Evolutionary conservation across 2,888 invertebrate genomes (phyloP).

Genomic region (Abrostola triplasia): DNA sequence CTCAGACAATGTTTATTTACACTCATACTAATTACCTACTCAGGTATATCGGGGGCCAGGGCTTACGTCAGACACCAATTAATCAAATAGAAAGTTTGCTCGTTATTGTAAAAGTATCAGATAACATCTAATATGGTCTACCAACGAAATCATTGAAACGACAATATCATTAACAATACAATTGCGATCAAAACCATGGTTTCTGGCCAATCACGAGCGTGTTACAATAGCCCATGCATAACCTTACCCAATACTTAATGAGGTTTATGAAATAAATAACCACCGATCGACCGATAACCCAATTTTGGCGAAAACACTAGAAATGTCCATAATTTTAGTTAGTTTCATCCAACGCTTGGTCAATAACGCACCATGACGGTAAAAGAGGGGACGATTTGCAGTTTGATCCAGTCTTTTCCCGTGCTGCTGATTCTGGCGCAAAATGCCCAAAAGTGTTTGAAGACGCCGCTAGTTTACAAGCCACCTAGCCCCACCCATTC

Average conservation of each 20-base stretch:
- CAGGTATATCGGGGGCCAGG: too few species aligned
- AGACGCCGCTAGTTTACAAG: conserved; percentile 79
- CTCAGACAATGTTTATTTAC: neutral
- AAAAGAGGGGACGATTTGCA: conserved; percentile 74
- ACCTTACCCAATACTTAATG: conserved; percentile 40
- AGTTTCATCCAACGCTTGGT: conserved; percentile 41
- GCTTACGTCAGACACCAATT: conserved; percentile 10
- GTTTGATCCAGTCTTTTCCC: conserved; percentile 79
- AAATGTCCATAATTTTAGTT: conserved; percentile 20
- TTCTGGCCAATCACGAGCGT: conserved; percentile 1
- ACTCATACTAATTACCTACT: neutral
- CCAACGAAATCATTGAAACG: neutral
- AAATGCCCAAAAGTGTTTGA: conserved; percentile 74
- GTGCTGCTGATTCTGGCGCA: conserved; percentile 80
- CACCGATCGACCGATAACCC: conserved; percentile 63
- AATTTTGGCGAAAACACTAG: conserved; percentile 34
- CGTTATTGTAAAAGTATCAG: conserved; percentile 16
- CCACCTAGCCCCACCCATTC: conserved; percentile 79
- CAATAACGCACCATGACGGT: conserved; percentile 70
- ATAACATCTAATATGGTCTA: conserved; percentile 18
- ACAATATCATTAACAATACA: conserved; percentile 14
- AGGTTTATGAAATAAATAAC: conserved; percentile 46
- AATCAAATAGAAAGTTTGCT: conserved; percentile 28
- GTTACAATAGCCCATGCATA: conserved; percentile 22
- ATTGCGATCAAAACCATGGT: conserved; percentile 3